Evolutionary conservation across 2,888 invertebrate genomes (phyloP), one percentile per base, ranked within the genome.

Genomic region (Craniophora ligustri): DNA sequence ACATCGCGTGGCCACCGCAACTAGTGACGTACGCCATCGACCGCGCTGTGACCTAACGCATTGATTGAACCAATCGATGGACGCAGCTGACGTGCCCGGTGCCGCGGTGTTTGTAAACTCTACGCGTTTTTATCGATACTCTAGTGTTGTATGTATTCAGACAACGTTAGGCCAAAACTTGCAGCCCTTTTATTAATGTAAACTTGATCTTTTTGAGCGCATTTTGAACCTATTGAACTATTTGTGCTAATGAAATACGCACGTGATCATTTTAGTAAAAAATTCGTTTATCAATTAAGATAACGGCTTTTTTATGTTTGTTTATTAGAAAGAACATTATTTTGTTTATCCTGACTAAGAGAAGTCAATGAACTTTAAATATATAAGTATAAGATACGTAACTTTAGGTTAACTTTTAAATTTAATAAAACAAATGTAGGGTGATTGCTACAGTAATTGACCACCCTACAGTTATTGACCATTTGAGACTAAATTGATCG

Each of bases 1-100:
- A 10, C 5, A 39, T 32, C 40, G 32, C 53, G 23, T 55, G 48
- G 54, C 39, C 16, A 35, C 48, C 42, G 18, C 42, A 51, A 51
- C 59, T 84, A 83, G 87, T 86, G 86, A 85, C 85, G 86, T 76
- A 65, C 75, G 49, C 26, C 59, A 79, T 80, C 76, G 78, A 81
- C 64, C 77, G 67, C 59, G 62, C 42, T 53, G 50, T 64, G 70
- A 63, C 67, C 72, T 54, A 61, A 58, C 72, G 57, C 71, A 79
- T 80, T 78, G 79, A 81, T 75, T 77, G 56, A 58, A 46, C 47
- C 44, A 78, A 79, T 79, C 79, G 79, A 79, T 79, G 67, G 46
- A 36, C 58, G 73, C 79, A 81, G 80, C 81, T 77, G 76, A 75
- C 70, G 70, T 45, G 46, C 42, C 44, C 51, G 47, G 32, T 76